Conservation (phyloP, 2,888 invertebrate genomes). For the Lepidonotus clava region DNA sequence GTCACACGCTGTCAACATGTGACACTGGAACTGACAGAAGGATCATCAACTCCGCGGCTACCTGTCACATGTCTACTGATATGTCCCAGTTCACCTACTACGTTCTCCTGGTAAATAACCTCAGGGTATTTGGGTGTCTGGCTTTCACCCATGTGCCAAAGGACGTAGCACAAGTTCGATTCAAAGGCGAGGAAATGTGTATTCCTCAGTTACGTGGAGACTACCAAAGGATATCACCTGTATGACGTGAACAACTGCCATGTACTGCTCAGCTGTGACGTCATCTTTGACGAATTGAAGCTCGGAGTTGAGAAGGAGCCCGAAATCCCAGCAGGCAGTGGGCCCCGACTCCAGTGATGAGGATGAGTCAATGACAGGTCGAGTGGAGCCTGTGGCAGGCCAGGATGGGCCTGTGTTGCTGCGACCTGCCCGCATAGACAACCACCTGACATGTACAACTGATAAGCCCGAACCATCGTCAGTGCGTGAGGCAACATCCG, state of each 20-base stretch:
- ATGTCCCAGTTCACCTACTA: too few species aligned
- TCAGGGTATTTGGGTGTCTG: background rate
- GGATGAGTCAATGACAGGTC: background rate
- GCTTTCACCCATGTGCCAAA: background rate
- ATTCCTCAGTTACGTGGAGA: background rate
- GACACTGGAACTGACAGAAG: too few species aligned
- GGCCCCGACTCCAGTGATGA: constrained; percentile 12
- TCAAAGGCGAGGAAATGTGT: background rate
- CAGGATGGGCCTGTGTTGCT: background rate
- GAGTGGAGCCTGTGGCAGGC: background rate
- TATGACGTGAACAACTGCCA: constrained; percentile 41
- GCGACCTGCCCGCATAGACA: background rate
- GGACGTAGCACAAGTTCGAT: background rate
- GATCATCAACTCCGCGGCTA: too few species aligned
- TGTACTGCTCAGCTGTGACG: constrained; percentile 58
- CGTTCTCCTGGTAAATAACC: too few species aligned
- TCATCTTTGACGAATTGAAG: constrained; percentile 61
- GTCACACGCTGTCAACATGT: too few species aligned
- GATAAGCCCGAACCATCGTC: constrained; percentile 27
- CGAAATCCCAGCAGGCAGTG: background rate
- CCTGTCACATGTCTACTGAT: too few species aligned
- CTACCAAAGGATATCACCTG: constrained; percentile 46
- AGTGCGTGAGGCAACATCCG: background rate
- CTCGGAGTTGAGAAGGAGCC: constrained; percentile 46
- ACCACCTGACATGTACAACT: constrained; percentile 22